Evolutionary conservation across 1,140 invertebrate species (phyloP), one percentile per base, ranked within the genome.

Genomic region (Aphaenogaster floridana): DNA sequence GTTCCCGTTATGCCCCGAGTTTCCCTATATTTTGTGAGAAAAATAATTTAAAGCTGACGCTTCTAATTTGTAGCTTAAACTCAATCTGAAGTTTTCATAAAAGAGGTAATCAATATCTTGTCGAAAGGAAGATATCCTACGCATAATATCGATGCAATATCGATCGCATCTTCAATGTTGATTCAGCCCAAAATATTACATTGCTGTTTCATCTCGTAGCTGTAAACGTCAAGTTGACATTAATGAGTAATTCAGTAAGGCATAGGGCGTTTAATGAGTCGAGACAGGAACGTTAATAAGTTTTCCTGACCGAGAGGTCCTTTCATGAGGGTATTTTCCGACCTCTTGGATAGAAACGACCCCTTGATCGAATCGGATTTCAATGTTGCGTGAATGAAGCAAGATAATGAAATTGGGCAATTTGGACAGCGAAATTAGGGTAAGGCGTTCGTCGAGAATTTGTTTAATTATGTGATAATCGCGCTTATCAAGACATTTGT

Each of bases 161-260:
- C 15, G 3, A 63, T 45, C 5, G 9, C 8, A 36, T 21, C 17
- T 2, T 6, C 48, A 3, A 15, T 15, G 6, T 79, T 48, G 3
- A 68, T 52, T 68, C 1, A 42, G 21, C 17, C 6, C 7, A 13
- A 39, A 45, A 36, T 52, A 3, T 45, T 66, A 66, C 5, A 28
- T 21, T 9, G 17, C 17, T 54, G n/a, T n/a, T 80, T 15, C 13
- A 42, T n/a, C 66, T 9, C 13, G 28, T 63, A n/a, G 11, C 48
- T 52, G 50, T 74, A 77, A 66, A 63, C 34, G 28, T 81, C 42
- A 87, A 69, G 48, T 74, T 71, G 63, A 88, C 59, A 74, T 89
- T 89, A 86, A 77, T 86, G 57, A 86, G 42, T 88, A 11, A 50
- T 74, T 48, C 7, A 36, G 9, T 36, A 21, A 78, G 28, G 15